Conservation (phyloP, 2,797 vertebrate genomes). For the Glyptemys insculpta region DNA sequence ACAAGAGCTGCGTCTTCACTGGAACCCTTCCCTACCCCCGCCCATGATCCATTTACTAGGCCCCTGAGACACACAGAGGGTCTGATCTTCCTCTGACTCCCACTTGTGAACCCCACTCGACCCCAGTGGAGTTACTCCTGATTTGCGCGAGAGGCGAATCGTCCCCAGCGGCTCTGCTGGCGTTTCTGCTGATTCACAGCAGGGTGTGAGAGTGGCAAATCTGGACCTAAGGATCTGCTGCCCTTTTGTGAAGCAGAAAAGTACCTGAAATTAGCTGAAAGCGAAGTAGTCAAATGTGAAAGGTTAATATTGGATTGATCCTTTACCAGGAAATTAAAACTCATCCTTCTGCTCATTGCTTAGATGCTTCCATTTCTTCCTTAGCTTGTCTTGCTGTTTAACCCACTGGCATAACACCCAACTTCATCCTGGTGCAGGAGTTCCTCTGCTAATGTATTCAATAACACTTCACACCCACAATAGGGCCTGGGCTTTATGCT, state of each 20-base stretch:
- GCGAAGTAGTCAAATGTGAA: not conserved
- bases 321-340: not conserved
- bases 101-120: rapidly evolving
- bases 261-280: not conserved
- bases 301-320: not conserved
- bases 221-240: not conserved
- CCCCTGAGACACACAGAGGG: not conserved
- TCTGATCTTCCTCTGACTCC: rapidly evolving
- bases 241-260: not conserved
- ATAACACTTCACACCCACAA: constrained; percentile 36
- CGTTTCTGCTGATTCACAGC: not conserved
- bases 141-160: not conserved
- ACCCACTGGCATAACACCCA: constrained; percentile 47
- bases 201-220: rapidly evolving
- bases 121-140: not conserved
- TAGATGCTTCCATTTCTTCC: constrained; percentile 3
- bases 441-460: constrained; percentile 47
- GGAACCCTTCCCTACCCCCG: too few species aligned
- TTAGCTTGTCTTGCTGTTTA: constrained; percentile 5
- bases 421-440: constrained; percentile 9
- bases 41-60: not conserved
- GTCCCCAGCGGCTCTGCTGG: rapidly evolving
- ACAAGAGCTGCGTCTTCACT: not conserved
- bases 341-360: not conserved
- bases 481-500: not conserved